Evolutionary conservation across 2,888 invertebrate species (phyloP).

Genomic region (Bombyx huttoni): DNA sequence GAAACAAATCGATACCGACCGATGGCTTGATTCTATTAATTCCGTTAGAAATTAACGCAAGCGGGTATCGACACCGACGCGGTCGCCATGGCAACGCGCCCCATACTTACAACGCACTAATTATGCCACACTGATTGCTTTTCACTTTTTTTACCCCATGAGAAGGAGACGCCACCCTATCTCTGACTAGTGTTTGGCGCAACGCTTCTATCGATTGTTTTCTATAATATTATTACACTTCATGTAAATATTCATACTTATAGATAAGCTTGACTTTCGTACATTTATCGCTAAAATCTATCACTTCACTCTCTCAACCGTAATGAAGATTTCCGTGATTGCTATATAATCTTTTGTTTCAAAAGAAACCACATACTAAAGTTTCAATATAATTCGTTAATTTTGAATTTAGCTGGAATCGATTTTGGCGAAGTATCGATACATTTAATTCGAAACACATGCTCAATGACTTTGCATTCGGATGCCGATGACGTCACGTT

Average conservation of each 20-base stretch:
- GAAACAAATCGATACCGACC: constrained; percentile 50
- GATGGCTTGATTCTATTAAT: constrained; percentile 65
- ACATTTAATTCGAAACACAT: constrained; percentile 29
- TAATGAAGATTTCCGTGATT: too few relatives aligned
- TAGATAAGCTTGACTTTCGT: neutral
- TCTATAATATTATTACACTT: neutral
- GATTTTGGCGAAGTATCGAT: constrained; percentile 23
- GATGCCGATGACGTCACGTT: constrained; percentile 62
- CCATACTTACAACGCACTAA: constrained; percentile 71
- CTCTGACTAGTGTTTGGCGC: constrained; percentile 40
- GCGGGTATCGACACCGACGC: constrained; percentile 60
- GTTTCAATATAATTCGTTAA: constrained; percentile 3
- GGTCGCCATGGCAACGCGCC: constrained; percentile 62
- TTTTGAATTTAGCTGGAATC: neutral
- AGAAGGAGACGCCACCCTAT: constrained; percentile 66
- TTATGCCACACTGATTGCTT: constrained; percentile 73
- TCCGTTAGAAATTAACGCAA: constrained; percentile 65
- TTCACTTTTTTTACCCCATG: constrained; percentile 67
- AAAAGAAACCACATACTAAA: constrained; percentile 15
- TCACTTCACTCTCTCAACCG: too few relatives aligned
- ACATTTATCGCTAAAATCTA: too few relatives aligned
- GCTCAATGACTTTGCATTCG: constrained; percentile 56
- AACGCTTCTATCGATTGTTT: constrained; percentile 31
- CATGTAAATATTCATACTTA: neutral
- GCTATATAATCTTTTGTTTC: constrained; percentile 1